Evolutionary conservation across 2,113 vertebrate species (phyloP).

Genomic region (Microtus ochrogaster): DNA sequence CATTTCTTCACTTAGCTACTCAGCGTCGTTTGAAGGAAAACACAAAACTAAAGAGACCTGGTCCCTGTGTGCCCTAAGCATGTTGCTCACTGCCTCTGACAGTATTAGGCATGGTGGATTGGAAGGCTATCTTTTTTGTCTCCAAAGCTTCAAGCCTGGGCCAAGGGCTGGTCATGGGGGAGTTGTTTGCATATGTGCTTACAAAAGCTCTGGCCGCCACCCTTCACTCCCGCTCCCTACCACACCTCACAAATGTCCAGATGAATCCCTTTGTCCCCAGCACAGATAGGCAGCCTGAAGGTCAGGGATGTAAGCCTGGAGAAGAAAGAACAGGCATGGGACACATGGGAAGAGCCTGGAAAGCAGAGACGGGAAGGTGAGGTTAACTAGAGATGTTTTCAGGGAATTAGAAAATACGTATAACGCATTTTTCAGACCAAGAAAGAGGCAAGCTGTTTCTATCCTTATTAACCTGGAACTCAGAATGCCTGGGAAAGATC

Average conservation of each 20-base stretch:
- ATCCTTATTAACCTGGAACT: neutral
- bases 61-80: accelerated
- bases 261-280: neutral
- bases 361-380: neutral
- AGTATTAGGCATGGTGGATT: accelerated
- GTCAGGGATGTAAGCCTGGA: neutral
- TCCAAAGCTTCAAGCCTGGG: neutral
- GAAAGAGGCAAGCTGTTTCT: neutral
- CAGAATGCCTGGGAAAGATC: neutral
- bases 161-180: neutral
- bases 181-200: neutral
- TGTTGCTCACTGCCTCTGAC: neutral
- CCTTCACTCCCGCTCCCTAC: neutral
- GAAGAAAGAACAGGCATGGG: accelerated
- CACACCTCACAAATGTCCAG: neutral
- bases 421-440: neutral
- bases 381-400: neutral
- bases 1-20: neutral
- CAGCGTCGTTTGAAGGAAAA: neutral
- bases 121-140: neutral
- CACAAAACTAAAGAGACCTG: neutral
- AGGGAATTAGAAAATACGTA: neutral
- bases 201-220: neutral
- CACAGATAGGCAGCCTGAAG: neutral
- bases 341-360: neutral